Evolutionary conservation across 2,888 invertebrate genomes (phyloP).

Genomic region (Phragmatobia fuliginosa): DNA sequence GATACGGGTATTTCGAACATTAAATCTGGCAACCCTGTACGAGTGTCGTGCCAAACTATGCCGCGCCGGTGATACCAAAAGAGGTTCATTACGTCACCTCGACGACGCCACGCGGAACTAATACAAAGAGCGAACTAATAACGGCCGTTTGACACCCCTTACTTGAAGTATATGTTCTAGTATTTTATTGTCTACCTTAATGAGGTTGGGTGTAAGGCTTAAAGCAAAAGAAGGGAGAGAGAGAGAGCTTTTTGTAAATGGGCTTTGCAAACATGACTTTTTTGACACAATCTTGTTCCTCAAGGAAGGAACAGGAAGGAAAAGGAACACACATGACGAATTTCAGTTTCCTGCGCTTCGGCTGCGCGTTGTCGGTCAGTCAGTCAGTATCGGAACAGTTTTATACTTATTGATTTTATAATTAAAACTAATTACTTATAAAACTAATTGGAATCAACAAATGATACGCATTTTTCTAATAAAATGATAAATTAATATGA

Average conservation of each 20-base stretch:
- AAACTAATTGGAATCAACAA: background rate
- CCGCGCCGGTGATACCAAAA: slow-evolving; percentile 41
- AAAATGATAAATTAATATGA: background rate
- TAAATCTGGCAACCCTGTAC: slow-evolving; percentile 31
- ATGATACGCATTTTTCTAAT: background rate
- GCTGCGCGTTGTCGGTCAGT: too few relatives aligned
- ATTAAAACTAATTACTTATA: background rate
- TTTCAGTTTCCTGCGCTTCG: too few relatives aligned
- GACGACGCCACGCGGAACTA: slow-evolving; percentile 21
- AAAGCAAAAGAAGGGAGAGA: background rate
- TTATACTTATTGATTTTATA: too few relatives aligned
- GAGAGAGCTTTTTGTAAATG: background rate
- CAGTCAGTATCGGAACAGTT: too few relatives aligned
- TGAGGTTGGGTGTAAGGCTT: background rate
- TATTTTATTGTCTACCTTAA: background rate
- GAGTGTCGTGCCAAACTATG: slow-evolving; percentile 41
- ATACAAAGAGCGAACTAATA: slow-evolving; percentile 15
- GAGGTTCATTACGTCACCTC: slow-evolving; percentile 50
- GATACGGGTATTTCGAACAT: background rate
- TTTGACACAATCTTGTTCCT: too few relatives aligned
- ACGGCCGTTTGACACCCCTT: slow-evolving; percentile 2
- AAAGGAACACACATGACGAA: too few relatives aligned
- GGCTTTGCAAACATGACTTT: background rate
- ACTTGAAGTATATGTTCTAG: background rate
- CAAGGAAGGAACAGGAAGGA: too few relatives aligned